phyloP scores from a whole-genome alignment of 2,888 invertebrate genomes.

The Cynaeus angustus region DNA sequence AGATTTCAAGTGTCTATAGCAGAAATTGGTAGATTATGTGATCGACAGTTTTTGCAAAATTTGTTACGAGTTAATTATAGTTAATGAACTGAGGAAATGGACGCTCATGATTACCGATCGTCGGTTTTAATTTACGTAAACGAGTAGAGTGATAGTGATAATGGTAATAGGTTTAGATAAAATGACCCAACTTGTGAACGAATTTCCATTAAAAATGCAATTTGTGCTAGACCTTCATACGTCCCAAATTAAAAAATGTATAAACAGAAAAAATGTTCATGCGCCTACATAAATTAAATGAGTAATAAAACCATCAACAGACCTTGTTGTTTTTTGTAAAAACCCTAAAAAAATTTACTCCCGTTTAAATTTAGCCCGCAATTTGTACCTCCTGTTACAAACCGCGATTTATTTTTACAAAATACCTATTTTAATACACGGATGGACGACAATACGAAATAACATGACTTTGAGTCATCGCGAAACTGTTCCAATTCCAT shows the following conservation, averaged over 20 bases:
- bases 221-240: too few relatives aligned
- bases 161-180: too few relatives aligned
- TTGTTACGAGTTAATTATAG: conserved; percentile 15
- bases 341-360: neutral
- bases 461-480: conserved; percentile 15
- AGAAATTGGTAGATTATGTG: neutral
- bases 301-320: conserved; percentile 4
- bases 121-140: conserved; percentile 13
- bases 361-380: conserved; percentile 22
- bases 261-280: neutral
- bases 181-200: too few relatives aligned
- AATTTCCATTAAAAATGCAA: too few relatives aligned
- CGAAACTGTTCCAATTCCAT: conserved; percentile 24
- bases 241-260: neutral
- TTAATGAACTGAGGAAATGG: conserved; percentile 6
- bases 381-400: neutral
- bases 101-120: neutral
- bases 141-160: neutral
- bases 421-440: conserved; percentile 31
- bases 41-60: neutral
- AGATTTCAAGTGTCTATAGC: too few relatives aligned
- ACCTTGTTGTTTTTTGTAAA: neutral
- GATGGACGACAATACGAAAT: conserved; percentile 14
- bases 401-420: conserved; percentile 30
- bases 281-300: neutral